Evolutionary conservation across 1,140 invertebrate genomes (phyloP), one percentile per base, ranked within the genome.

Genomic region (Acyrthosiphon pisum): DNA sequence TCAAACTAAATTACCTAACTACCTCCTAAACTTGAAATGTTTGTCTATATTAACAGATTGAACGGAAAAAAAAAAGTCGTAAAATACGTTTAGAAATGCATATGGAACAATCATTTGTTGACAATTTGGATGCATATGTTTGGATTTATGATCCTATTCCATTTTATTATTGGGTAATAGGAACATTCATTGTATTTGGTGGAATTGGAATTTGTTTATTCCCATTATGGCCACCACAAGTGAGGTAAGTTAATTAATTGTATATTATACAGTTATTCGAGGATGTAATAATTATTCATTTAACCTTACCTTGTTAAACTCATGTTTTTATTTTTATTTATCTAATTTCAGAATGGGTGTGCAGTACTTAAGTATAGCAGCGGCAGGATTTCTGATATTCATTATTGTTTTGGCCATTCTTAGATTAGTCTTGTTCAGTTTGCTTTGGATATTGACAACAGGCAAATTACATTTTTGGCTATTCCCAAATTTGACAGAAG

Each of bases 111-210:
- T 95, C 97, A 94, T 99, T 99, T 96, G 96, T 98, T 8, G 99
- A 99, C 95, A 97, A 97, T 76, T 96, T 97, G 56, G 98, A 99
- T 95, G 98, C 99, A 7, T 99, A 99, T 96, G 99, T 99, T 30
- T 99, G 99, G 99, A 98, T 99, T 93, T 99, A 99, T 96, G 99
- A 99, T 95, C 99, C 99, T 9, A 98, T 99, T 94, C 98, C 99
- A 22, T 96, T 99, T 93, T 98, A 98, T 96, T 99, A 99, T 95
- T 99, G 99, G 97, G 96, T 99, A 94, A 98, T 99, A 94, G 99
- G 99, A 89, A 96, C 97, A 46, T 96, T 99, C 0, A 96, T 99
- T 93, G 98, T 99, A 41, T 95, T 99, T 90, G 99, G 98, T 76
- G 98, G 98, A 87, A 99, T 99, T 94, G 98, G 97, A n/a, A 97